Conservation (phyloP, 1,140 invertebrate species). For the Caenorhabditis latens region DNA sequence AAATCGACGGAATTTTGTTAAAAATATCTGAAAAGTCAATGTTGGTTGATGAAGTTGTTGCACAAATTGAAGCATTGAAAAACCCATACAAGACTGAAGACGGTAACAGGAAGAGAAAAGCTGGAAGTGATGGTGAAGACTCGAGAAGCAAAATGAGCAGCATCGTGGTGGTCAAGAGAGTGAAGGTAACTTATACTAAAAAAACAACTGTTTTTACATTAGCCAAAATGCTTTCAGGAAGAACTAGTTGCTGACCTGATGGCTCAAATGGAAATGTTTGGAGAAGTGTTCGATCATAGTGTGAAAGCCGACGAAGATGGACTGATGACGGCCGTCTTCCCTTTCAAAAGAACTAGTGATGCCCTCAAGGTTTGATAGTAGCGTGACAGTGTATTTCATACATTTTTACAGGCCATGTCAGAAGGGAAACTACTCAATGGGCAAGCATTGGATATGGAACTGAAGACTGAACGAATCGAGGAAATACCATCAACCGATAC, state of each 20-base stretch:
- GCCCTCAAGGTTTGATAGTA: neutral
- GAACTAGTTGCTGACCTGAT: constrained; percentile 47
- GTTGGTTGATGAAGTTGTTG: constrained; percentile 11
- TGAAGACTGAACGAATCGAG: constrained; percentile 23
- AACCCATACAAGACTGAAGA: neutral
- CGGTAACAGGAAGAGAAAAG: neutral
- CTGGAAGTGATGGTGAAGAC: constrained; percentile 21
- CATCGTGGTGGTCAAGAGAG: neutral
- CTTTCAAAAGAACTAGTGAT: constrained; percentile 24
- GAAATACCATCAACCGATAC: constrained; percentile 34
- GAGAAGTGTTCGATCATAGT: constrained; percentile 54
- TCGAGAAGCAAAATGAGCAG: constrained; percentile 1
- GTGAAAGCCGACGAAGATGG: constrained; percentile 39
- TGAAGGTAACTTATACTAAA: neutral
- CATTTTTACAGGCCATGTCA: neutral
- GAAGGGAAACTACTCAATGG: constrained; percentile 28
- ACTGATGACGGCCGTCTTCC: constrained; percentile 26
- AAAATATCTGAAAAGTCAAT: constrained; percentile 38
- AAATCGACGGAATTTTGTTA: constrained; percentile 23
- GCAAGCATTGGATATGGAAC: neutral
- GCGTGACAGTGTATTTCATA: neutral
- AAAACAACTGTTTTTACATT: too few relatives aligned
- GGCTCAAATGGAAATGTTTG: constrained; percentile 55
- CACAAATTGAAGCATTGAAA: constrained; percentile 16
- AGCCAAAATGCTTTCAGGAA: neutral